A percentile compares a stretch with the other conserved stretches of the same genome.
These are phyloP conservation scores for Liopterus haemorrhoidalis DNA, from an alignment of 2,888 invertebrate genomes.

Conservation along the genomic window DNA sequence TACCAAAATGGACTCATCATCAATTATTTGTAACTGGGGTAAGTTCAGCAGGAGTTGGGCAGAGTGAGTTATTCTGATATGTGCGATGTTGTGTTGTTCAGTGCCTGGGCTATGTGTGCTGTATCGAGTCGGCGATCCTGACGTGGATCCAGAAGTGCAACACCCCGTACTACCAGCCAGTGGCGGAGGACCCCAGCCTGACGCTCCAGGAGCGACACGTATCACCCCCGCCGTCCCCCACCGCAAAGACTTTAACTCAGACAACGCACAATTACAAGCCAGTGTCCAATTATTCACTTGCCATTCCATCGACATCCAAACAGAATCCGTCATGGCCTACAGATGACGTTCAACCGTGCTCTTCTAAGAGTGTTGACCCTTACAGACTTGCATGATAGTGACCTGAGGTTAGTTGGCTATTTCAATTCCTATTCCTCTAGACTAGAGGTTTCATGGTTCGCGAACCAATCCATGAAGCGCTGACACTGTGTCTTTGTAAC, in stretches of 20 bases:
- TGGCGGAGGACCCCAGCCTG: slow-evolving; percentile 58
- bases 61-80: neutral
- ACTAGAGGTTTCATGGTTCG: neutral
- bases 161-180: slow-evolving; percentile 54
- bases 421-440: neutral
- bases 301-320: slow-evolving; percentile 49
- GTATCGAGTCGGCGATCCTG: slow-evolving; percentile 54
- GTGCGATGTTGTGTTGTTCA: slow-evolving; percentile 36
- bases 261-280: slow-evolving; percentile 46
- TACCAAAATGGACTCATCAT: slow-evolving; percentile 66
- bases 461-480: neutral
- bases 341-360: slow-evolving; percentile 48
- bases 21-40: slow-evolving; percentile 62
- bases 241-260: slow-evolving; percentile 40
- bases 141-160: slow-evolving; percentile 55
- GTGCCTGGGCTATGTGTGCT: slow-evolving; percentile 59
- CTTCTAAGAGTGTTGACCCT: slow-evolving; percentile 44
- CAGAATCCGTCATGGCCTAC: slow-evolving; percentile 43
- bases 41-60: too few species aligned
- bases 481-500: neutral
- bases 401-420: slow-evolving; percentile 25
- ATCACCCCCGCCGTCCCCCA: slow-evolving; percentile 39
- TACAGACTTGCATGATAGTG: slow-evolving; percentile 44
- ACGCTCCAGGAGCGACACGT: slow-evolving; percentile 47
- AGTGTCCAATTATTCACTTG: slow-evolving; percentile 37